Base-by-base conservation (phyloP, 1,140 invertebrate species). In the Drosophila tristis region DNA sequence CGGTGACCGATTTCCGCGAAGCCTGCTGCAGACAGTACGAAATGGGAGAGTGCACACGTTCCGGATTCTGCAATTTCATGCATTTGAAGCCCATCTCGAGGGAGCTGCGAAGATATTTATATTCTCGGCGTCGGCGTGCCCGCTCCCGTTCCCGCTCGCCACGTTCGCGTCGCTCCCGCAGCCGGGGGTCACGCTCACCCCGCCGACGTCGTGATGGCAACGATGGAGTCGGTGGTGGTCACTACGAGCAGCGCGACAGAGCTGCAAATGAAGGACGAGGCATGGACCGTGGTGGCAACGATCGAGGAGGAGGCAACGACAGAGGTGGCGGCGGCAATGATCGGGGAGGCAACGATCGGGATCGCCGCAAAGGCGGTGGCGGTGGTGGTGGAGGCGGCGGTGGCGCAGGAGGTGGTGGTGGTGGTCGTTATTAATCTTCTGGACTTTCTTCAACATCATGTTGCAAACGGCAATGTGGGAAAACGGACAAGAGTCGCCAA, bases 31-130 rank as follows among this genome's bases (percentile, higher is more conserved):
- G 99, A 51, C 99, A 99, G 93, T 99, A 99, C 93, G 98, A 99
- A 94, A 98, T 99, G 97, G 98, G 98, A 4, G 98, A 99, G 93
- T 99, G 98, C 92, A 99, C 98, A 1, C 94, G 99, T 60, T 98
- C 98, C 90, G 99, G 98, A 49, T 99, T 99, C 93, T 99, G 99
- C 93, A 99, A 99, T 93, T 99, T 99, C 92, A 99, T 99, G 99
- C 99, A 99, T 92, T 93, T 99, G 91, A 99, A 99, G 91, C 98
- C 98, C 44, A 99, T 99, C 85, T 99, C 98, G 0, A 93, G 98
- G 75, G 98, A 98, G 90, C 92, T 99, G 26, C 94, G 98, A 62
- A 94, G 97, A 91, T 98, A 96, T 73, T 56, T 91, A 80, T 75
- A 95, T 89, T 94, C 94, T 4, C 93, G 95, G 5, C 73, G 92